Percentiles rank a stretch among this genome's conserved stretches.
Evolutionary conservation across 2,113 vertebrate genomes (phyloP).

Genomic region (Leptobrachium ailaonicum): DNA sequence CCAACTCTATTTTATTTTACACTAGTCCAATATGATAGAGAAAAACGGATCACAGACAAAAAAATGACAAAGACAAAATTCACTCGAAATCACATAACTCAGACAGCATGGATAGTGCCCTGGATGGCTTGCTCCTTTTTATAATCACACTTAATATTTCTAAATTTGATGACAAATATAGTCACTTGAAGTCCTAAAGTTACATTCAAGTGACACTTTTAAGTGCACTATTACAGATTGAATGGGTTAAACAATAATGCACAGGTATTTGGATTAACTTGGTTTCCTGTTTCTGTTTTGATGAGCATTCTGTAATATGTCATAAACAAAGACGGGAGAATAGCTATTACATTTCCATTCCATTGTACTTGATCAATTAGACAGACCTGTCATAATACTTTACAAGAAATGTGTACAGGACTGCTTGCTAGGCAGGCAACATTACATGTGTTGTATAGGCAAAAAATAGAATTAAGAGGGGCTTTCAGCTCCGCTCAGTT

Average conservation of each 20-base stretch:
- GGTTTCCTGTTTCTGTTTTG: slow-evolving; percentile 15
- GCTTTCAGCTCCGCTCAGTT: too few species aligned
- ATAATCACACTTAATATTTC: slow-evolving; percentile 31
- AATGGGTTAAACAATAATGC: slow-evolving; percentile 49
- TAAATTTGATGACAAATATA: slow-evolving; percentile 32
- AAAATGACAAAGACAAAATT: neutral
- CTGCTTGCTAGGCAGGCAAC: slow-evolving; percentile 18
- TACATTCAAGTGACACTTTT: slow-evolving; percentile 10
- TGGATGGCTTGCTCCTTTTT: slow-evolving; percentile 23
- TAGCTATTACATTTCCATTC: slow-evolving; percentile 40
- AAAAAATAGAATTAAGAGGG: neutral
- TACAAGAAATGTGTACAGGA: slow-evolving; percentile 2
- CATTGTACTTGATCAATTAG: slow-evolving; percentile 44
- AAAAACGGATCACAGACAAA: too few species aligned
- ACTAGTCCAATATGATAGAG: too few species aligned
- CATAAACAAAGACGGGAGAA: slow-evolving; percentile 9
- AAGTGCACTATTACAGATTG: slow-evolving; percentile 50
- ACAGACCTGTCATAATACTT: slow-evolving; percentile 53
- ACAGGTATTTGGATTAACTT: slow-evolving; percentile 49
- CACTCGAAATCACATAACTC: neutral
- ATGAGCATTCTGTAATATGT: neutral
- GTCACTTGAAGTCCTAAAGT: slow-evolving; percentile 36
- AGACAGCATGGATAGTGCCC: neutral
- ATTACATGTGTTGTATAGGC: neutral
- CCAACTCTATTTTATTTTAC: too few species aligned